phyloP scores from a whole-genome alignment of 1,140 invertebrate genomes.

The Bombus difficillimus region DNA sequence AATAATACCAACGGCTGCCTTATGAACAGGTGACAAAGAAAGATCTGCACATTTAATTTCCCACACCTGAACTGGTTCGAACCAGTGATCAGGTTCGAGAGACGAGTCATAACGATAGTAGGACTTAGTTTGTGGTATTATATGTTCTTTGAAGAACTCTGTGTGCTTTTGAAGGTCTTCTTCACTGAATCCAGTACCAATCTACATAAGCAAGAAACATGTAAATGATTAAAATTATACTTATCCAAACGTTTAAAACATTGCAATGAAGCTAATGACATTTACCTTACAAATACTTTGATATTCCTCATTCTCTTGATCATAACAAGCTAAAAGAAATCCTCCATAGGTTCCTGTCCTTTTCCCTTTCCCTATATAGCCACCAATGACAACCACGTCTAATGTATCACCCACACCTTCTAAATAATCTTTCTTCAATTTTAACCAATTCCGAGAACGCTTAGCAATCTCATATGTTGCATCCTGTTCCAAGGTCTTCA shows the following conservation, averaged over 20 bases:
- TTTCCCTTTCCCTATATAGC: slow-evolving; percentile 96
- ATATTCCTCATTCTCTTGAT: slow-evolving; percentile 96
- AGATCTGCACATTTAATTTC: slow-evolving; percentile 99
- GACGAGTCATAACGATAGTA: slow-evolving; percentile 93
- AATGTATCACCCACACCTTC: slow-evolving; percentile 97
- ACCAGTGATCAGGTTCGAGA: slow-evolving; percentile 97
- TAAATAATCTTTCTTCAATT: slow-evolving; percentile 99
- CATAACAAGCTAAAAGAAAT: slow-evolving; percentile 98
- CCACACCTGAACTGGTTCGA: slow-evolving; percentile 96
- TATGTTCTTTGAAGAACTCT: slow-evolving; percentile 90
- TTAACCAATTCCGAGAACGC: slow-evolving; percentile 98
- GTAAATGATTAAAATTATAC: slow-evolving; percentile 29
- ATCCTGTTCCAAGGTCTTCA: slow-evolving; percentile 96
- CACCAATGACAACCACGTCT: slow-evolving; percentile 98
- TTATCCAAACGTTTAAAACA: background rate
- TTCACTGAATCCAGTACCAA: slow-evolving; percentile 99
- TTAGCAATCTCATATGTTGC: slow-evolving; percentile 99
- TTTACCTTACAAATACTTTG: slow-evolving; percentile 94
- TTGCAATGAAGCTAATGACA: background rate
- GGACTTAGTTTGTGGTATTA: slow-evolving; percentile 89
- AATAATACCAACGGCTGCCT: slow-evolving; percentile 94
- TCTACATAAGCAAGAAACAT: slow-evolving; percentile 83
- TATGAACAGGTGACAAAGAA: slow-evolving; percentile 97
- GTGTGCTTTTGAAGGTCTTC: slow-evolving; percentile 92
- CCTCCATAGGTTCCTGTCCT: slow-evolving; percentile 97